phyloP scores from a whole-genome alignment of 2,888 invertebrate genomes.

The Cataglyphis livida region DNA sequence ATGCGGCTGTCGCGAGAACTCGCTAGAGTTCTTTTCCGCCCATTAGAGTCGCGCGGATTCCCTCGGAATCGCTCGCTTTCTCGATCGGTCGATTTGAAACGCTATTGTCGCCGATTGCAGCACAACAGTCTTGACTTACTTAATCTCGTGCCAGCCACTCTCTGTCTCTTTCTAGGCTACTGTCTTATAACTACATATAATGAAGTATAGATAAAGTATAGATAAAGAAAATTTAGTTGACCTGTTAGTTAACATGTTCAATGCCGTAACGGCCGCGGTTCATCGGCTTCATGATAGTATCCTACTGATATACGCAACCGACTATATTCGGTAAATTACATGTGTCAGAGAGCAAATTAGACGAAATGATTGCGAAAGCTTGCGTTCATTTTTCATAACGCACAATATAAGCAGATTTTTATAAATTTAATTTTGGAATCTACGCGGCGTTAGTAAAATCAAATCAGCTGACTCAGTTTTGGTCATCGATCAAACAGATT shows the following conservation, averaged over 20 bases:
- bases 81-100: slow-evolving; percentile 34
- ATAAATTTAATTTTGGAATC: not conserved
- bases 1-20: slow-evolving; percentile 44
- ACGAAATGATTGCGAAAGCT: slow-evolving; percentile 25
- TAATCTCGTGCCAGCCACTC: not conserved
- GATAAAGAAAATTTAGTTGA: slow-evolving; percentile 16
- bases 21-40: slow-evolving; percentile 21
- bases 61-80: slow-evolving; percentile 39
- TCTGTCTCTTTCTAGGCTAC: not conserved
- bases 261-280: slow-evolving; percentile 31
- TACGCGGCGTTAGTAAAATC: not conserved
- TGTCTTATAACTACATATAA: not conserved
- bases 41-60: slow-evolving; percentile 35
- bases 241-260: slow-evolving; percentile 33
- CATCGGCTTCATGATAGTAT: slow-evolving; percentile 1
- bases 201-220: not conserved
- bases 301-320: slow-evolving; percentile 12
- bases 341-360: not conserved
- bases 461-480: not conserved
- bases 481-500: not conserved
- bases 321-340: not conserved
- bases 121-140: slow-evolving; percentile 18
- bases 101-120: not conserved
- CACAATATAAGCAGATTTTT: not conserved
- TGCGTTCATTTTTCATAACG: slow-evolving; percentile 1